Percentiles rank a stretch among this genome's conserved stretches.
Evolutionary conservation across 1,140 invertebrate genomes (phyloP).

Genomic region (Papilio aristodemus): DNA sequence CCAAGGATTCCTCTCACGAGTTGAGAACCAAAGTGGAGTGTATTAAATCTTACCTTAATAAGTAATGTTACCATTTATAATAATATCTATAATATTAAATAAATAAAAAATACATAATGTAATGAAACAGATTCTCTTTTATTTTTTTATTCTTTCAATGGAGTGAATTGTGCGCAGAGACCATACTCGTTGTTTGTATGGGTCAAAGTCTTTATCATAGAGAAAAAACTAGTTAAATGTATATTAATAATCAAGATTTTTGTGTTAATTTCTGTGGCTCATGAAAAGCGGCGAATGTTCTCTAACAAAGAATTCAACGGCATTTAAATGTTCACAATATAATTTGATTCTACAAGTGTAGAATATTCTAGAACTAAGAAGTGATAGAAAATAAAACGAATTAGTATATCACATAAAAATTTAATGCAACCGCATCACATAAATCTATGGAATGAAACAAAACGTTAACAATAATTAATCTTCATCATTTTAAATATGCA

Average conservation of each 20-base stretch:
- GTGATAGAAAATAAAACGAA: conserved; percentile 38
- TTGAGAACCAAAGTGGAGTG: conserved; percentile 71
- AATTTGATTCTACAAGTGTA: not conserved
- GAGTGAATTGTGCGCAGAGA: no score
- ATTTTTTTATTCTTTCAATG: not conserved
- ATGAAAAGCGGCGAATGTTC: no score
- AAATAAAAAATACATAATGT: conserved; percentile 44
- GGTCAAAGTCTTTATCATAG: no score
- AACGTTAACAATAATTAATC: conserved; percentile 43
- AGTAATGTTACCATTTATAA: conserved; percentile 46
- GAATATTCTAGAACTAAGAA: not conserved
- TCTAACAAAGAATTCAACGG: no score
- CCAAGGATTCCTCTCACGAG: conserved; percentile 73
- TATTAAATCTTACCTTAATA: conserved; percentile 72
- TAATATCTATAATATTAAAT: conserved; percentile 7
- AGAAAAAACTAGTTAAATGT: no score
- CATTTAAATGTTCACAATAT: no score
- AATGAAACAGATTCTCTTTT: not conserved
- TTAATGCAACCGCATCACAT: conserved; percentile 49
- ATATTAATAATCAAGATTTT: no score
- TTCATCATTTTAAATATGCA: conserved; percentile 37
- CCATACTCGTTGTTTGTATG: no score
- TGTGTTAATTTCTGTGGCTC: no score
- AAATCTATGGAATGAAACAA: conserved; percentile 60
- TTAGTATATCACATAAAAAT: conserved; percentile 52